Percentiles rank a stretch among this genome's conserved stretches.
phyloP scores from a whole-genome alignment of 1,140 invertebrate genomes.

The Drosophila virilis region DNA sequence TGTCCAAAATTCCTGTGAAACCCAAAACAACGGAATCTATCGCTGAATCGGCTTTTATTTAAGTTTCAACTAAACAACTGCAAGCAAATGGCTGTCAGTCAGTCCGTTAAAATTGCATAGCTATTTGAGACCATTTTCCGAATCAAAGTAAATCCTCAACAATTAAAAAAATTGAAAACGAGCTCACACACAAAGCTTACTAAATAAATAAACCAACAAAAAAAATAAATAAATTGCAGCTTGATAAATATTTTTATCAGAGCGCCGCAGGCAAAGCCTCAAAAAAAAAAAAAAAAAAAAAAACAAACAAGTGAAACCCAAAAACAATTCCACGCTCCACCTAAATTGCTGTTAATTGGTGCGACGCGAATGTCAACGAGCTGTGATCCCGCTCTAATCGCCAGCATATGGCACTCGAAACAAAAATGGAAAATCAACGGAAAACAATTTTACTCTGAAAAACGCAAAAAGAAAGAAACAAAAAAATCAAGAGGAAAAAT shows the following conservation, averaged over 20 bases:
- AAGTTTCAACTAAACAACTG: too few species aligned
- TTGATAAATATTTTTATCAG: slow-evolving; percentile 25
- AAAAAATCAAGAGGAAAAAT: slow-evolving; percentile 30
- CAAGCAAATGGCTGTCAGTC: too few species aligned
- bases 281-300: too few species aligned
- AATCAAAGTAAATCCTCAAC: background rate
- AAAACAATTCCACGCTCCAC: slow-evolving; percentile 22
- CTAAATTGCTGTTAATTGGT: slow-evolving; percentile 36
- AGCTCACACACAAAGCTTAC: background rate
- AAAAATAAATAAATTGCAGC: slow-evolving; percentile 6
- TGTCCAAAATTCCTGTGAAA: too few species aligned
- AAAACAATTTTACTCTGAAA: slow-evolving; percentile 35
- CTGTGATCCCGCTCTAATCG: slow-evolving; percentile 30
- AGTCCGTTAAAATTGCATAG: too few species aligned
- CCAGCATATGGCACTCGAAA: slow-evolving; percentile 31
- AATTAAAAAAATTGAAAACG: background rate
- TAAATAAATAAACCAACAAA: background rate
- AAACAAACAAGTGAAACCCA: slow-evolving; percentile 6
- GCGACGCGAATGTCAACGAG: slow-evolving; percentile 11
- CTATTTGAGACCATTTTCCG: too few species aligned
- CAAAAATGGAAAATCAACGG: slow-evolving; percentile 18
- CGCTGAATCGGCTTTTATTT: too few species aligned
- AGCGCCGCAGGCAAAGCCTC: background rate
- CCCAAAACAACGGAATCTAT: too few species aligned
- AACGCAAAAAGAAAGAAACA: background rate